phyloP scores from a whole-genome alignment of 1,140 invertebrate species.

The Tetraneura akinire region DNA sequence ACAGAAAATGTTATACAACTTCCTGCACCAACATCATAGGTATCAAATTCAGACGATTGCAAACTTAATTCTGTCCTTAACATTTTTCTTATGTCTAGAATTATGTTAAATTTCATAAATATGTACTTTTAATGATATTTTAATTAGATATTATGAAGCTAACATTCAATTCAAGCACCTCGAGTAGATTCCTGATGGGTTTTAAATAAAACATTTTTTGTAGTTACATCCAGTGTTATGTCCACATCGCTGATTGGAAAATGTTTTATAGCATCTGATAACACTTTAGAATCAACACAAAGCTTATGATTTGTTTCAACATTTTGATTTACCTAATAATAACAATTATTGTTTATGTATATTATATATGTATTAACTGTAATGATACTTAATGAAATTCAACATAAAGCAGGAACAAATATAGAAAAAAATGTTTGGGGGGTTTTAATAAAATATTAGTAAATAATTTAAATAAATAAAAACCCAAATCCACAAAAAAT shows the following conservation, averaged over 20 bases:
- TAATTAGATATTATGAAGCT: neutral
- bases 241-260: slow-evolving; percentile 30
- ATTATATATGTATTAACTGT: neutral
- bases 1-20: slow-evolving; percentile 39
- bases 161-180: slow-evolving; percentile 31
- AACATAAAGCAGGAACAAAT: too few relatives aligned
- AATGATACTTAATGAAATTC: too few relatives aligned
- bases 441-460: too few relatives aligned
- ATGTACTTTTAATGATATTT: neutral
- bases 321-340: slow-evolving; percentile 37
- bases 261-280: slow-evolving; percentile 45
- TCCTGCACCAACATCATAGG: slow-evolving; percentile 28
- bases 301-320: slow-evolving; percentile 6
- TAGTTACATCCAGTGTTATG: slow-evolving; percentile 36
- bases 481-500: too few relatives aligned
- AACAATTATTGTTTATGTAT: too few relatives aligned
- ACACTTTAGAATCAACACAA: slow-evolving; percentile 40
- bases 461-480: too few relatives aligned
- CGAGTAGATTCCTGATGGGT: slow-evolving; percentile 33
- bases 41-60: slow-evolving; percentile 36
- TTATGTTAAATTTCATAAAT: neutral
- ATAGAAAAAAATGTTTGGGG: too few relatives aligned
- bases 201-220: slow-evolving; percentile 25
- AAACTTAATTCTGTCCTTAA: slow-evolving; percentile 39
- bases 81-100: slow-evolving; percentile 41